These are phyloP conservation scores for Limenitis arthemis DNA, from an alignment of 2,888 invertebrate genomes.

Conservation along the genomic window DNA sequence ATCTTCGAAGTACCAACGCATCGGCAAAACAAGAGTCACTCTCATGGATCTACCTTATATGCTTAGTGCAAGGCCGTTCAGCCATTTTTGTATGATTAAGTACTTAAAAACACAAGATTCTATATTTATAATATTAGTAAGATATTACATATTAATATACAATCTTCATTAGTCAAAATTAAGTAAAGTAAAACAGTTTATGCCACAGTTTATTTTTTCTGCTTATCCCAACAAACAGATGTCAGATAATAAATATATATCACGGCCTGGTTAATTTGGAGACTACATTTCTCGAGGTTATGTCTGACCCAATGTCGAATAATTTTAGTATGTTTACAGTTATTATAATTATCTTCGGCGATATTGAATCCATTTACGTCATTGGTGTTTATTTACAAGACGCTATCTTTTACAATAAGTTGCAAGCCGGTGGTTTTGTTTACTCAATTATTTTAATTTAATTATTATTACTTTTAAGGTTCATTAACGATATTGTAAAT, in stretches of 20 bases:
- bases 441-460: constrained; percentile 1
- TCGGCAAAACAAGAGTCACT: no score
- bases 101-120: no score
- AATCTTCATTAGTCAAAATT: no score
- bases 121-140: no score
- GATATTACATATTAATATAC: no score
- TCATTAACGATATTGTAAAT: no score
- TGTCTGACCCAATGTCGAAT: constrained; percentile 14
- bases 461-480: no score
- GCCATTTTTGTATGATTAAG: no score
- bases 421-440: neutral
- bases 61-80: no score
- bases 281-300: constrained; percentile 3
- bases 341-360: constrained; percentile 9
- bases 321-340: constrained; percentile 15
- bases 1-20: no score
- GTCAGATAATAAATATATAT: neutral
- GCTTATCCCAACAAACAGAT: neutral
- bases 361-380: constrained; percentile 25
- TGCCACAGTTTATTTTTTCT: neutral
- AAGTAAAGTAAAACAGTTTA: no score
- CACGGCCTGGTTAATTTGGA: neutral
- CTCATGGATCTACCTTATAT: no score
- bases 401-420: constrained; percentile 27
- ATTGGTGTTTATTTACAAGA: constrained; percentile 24